Conservation (phyloP, 2,113 vertebrate species). For the Oryzias celebensis region DNA sequence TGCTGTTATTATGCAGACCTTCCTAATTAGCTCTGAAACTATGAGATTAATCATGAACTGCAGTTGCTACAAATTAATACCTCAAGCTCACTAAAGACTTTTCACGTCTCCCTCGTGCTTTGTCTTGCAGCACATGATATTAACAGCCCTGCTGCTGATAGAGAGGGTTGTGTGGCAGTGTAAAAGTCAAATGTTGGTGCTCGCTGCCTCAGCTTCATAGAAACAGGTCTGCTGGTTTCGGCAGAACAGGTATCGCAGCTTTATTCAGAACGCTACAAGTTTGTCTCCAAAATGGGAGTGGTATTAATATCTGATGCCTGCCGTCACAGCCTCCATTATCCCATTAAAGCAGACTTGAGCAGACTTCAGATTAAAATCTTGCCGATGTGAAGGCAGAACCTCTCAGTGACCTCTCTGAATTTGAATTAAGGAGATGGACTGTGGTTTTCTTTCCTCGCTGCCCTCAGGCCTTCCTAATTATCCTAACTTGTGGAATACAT, state of each 20-base stretch:
- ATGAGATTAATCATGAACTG: conserved; percentile 36
- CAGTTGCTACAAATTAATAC: conserved; percentile 32
- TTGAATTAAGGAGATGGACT: conserved; percentile 73
- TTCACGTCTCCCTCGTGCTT: background rate
- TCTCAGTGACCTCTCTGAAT: conserved; percentile 56
- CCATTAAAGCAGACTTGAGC: conserved; percentile 50
- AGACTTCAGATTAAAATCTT: conserved; percentile 67
- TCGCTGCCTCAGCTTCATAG: no score
- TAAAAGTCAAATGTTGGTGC: background rate
- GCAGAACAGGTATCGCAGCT: no score
- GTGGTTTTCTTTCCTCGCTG: conserved; percentile 44
- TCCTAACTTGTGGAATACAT: conserved; percentile 63
- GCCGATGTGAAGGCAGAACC: conserved; percentile 50
- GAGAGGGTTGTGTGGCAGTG: conserved; percentile 5
- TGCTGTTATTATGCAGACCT: background rate
- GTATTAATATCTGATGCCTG: conserved; percentile 27
- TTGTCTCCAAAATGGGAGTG: conserved; percentile 12
- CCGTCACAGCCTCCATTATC: conserved; percentile 42
- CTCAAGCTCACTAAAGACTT: conserved; percentile 18
- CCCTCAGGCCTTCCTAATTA: conserved; percentile 58
- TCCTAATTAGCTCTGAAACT: conserved; percentile 31
- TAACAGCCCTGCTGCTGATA: conserved; percentile 4
- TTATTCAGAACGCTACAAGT: background rate
- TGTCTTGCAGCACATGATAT: conserved; percentile 10
- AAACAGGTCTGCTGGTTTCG: no score